Evolutionary conservation across 2,797 vertebrate genomes (phyloP).

Genomic region (Spizella passerina): DNA sequence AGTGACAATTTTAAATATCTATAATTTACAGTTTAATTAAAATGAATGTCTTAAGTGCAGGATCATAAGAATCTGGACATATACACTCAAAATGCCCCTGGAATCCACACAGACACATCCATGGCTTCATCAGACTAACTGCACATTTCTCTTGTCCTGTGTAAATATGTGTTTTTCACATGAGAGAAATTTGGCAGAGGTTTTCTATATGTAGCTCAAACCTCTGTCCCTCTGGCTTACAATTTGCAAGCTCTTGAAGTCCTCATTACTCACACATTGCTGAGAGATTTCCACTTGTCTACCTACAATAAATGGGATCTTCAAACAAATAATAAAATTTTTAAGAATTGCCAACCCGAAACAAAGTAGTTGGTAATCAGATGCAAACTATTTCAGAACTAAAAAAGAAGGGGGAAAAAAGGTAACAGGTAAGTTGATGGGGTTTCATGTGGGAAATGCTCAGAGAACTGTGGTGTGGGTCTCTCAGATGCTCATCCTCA

Average conservation of each 20-base stretch:
- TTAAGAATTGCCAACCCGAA: not conserved
- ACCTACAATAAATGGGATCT: not conserved
- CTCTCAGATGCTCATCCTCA: not conserved
- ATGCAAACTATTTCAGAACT: not conserved
- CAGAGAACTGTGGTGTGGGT: not conserved
- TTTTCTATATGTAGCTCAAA: not conserved
- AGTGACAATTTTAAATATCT: not conserved
- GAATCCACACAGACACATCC: not conserved
- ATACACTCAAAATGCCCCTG: not conserved
- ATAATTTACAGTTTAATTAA: not conserved
- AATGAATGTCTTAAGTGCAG: not conserved
- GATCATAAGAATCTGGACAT: not conserved
- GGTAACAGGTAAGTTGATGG: not conserved
- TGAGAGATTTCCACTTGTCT: not conserved
- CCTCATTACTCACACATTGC: not conserved
- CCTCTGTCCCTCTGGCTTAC: not conserved
- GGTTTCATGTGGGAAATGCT: not conserved
- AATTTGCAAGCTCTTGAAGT: not conserved
- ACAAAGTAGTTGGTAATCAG: not conserved
- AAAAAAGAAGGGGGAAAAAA: not conserved
- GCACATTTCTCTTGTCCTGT: not conserved
- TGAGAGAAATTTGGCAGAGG: not conserved
- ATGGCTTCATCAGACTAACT: not conserved
- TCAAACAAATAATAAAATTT: not conserved
- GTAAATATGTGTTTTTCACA: not conserved